A percentile compares a stretch with the other conserved stretches of the same genome.
phyloP scores from a whole-genome alignment of 2,888 invertebrate genomes.

The Himalopsyche tibetana region DNA sequence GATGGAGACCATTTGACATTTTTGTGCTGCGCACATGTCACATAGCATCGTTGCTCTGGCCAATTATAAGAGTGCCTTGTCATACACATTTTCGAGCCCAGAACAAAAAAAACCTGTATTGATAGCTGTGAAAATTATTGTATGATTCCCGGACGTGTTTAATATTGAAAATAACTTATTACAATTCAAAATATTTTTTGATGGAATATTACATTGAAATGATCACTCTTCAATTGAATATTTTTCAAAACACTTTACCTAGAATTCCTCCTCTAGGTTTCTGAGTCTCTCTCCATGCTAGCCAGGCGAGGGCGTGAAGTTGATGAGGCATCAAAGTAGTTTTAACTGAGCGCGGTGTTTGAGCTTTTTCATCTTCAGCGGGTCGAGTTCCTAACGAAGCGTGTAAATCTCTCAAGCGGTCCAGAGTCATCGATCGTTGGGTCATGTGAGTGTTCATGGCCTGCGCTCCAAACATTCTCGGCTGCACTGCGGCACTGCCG shows the following conservation, averaged over 20 bases:
- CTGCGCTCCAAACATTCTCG: conserved; percentile 78
- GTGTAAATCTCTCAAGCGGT: conserved; percentile 84
- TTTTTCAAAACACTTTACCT: conserved; percentile 73
- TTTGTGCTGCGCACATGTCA: too few relatives aligned
- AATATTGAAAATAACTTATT: too few relatives aligned
- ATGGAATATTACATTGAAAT: too few relatives aligned
- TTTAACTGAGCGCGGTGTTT: conserved; percentile 80
- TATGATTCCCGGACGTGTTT: too few relatives aligned
- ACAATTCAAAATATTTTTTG: too few relatives aligned
- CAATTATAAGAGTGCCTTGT: too few relatives aligned
- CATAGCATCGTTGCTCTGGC: too few relatives aligned
- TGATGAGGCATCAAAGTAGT: conserved; percentile 89
- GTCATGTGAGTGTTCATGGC: conserved; percentile 83
- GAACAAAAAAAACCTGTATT: too few relatives aligned
- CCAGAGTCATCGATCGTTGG: conserved; percentile 83
- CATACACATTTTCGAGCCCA: too few relatives aligned
- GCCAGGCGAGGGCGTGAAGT: conserved; percentile 90
- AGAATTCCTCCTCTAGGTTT: conserved; percentile 91
- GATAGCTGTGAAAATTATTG: too few relatives aligned
- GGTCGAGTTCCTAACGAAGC: conserved; percentile 83
- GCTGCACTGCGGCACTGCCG: conserved; percentile 76
- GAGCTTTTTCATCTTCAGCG: conserved; percentile 76
- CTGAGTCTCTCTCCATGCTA: conserved; percentile 92
- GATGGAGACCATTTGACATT: too few relatives aligned
- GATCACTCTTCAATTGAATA: too few relatives aligned